Percentiles rank a stretch among this genome's conserved stretches.
Conservation (phyloP, 2,888 invertebrate species). For the Sinotaia quadrata region DNA sequence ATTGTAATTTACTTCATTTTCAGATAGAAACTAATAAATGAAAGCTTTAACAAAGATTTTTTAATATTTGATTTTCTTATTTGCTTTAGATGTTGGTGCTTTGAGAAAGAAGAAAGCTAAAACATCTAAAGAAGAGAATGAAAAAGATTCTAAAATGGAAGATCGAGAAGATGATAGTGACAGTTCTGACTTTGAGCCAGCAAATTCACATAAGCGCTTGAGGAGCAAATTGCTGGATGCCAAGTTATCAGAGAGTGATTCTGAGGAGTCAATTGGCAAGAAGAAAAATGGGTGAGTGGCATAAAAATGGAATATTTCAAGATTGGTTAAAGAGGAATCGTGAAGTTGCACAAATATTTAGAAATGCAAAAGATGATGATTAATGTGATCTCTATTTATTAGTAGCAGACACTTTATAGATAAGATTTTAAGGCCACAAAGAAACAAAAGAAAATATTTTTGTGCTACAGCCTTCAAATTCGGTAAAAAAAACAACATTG, state of each 20-base stretch:
- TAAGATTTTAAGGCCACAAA: no score
- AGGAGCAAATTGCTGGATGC: constrained; percentile 50
- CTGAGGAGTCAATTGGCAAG: no score
- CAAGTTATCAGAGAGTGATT: constrained; percentile 57
- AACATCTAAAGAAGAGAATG: constrained; percentile 77
- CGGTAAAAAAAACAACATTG: no score
- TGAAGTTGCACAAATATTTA: background rate
- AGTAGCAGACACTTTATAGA: no score
- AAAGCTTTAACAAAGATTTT: no score
- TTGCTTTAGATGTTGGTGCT: background rate
- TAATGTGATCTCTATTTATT: no score
- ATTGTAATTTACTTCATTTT: no score
- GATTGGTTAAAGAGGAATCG: constrained; percentile 37
- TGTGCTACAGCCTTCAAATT: no score
- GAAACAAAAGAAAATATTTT: no score
- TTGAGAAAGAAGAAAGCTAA: constrained; percentile 16
- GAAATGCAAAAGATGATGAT: background rate
- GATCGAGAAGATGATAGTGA: constrained; percentile 36
- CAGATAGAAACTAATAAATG: no score
- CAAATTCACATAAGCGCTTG: constrained; percentile 20
- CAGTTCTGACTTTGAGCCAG: constrained; percentile 32
- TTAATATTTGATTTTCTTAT: no score
- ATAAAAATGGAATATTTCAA: constrained; percentile 14
- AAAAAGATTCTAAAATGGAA: constrained; percentile 72
- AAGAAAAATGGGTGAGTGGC: constrained; percentile 34